A percentile compares a stretch with the other conserved stretches of the same genome.
Conservation (phyloP, 53 echinoderm and acorn worm species). For the Patiria pectinifera region DNA sequence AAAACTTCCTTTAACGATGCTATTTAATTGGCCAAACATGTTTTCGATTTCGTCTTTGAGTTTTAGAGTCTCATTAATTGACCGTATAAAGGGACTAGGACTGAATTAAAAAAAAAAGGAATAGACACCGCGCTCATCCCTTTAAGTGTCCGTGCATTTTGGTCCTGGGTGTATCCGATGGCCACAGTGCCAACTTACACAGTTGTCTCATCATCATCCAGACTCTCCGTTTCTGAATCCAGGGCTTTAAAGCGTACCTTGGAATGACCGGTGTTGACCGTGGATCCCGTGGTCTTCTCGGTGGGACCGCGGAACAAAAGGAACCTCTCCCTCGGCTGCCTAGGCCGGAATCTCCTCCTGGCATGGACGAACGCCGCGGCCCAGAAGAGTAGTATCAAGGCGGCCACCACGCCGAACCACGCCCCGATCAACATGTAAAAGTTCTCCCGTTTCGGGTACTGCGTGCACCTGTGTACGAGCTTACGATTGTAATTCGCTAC, state of each 20-base stretch:
- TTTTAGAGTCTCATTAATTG: no score
- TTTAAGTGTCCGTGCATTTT: neutral
- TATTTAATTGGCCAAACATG: no score
- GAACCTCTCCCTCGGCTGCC: constrained; percentile 49
- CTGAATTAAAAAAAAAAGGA: neutral
- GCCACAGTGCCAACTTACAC: constrained; percentile 6
- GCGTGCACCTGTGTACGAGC: neutral
- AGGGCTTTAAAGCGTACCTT: constrained; percentile 64
- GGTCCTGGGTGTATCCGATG: neutral
- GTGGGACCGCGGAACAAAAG: constrained; percentile 38
- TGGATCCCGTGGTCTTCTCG: constrained; percentile 32
- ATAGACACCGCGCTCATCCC: neutral
- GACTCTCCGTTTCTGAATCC: constrained; percentile 61
- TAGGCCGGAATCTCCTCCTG: constrained; percentile 41
- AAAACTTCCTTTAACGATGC: no score
- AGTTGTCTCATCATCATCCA: constrained; percentile 64
- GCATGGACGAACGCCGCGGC: constrained; percentile 38
- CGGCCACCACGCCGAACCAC: constrained; percentile 48
- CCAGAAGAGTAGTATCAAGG: constrained; percentile 51
- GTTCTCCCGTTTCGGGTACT: constrained; percentile 6
- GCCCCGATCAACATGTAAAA: constrained; percentile 16
- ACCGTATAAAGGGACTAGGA: no score
- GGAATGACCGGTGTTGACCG: constrained; percentile 41
- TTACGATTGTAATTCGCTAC: no score
- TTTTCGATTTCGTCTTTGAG: no score